Percentiles rank a stretch among this genome's conserved stretches.
phyloP scores from a whole-genome alignment of 2,797 vertebrate genomes.

The Molossus alvarezi region DNA sequence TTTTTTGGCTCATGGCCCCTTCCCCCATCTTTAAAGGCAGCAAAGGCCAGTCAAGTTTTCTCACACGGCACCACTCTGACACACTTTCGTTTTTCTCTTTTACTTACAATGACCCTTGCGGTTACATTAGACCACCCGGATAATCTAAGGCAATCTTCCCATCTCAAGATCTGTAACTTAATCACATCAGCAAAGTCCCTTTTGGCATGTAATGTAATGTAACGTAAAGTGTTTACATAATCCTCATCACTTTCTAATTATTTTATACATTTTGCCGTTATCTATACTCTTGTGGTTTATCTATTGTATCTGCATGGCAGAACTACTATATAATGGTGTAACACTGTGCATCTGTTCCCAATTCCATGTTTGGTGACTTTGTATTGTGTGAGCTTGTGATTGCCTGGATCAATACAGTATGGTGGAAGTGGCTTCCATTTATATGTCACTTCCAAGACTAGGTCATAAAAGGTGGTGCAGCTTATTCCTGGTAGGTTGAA shows the following conservation, averaged over 20 bases:
- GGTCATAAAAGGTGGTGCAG: neutral
- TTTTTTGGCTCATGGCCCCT: neutral
- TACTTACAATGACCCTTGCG: neutral
- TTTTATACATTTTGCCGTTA: slow-evolving; percentile 35
- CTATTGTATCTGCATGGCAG: neutral
- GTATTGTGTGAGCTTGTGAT: neutral
- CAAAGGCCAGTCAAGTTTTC: neutral
- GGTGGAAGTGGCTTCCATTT: neutral
- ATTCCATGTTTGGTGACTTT: neutral
- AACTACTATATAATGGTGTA: neutral
- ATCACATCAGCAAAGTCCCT: neutral
- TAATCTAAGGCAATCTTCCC: neutral
- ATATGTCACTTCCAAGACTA: neutral
- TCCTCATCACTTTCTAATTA: slow-evolving; percentile 22
- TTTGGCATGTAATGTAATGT: neutral
- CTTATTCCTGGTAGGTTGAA: neutral
- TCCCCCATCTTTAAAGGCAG: neutral
- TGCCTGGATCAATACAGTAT: neutral
- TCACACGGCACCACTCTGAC: neutral
- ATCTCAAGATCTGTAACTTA: neutral
- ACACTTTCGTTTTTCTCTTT: neutral
- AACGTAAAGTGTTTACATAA: neutral
- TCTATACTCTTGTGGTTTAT: neutral
- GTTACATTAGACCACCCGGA: neutral
- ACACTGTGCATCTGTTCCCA: neutral